These are phyloP conservation scores for Hesperia comma DNA, from an alignment of 2,888 invertebrate genomes.

Conservation along the genomic window DNA sequence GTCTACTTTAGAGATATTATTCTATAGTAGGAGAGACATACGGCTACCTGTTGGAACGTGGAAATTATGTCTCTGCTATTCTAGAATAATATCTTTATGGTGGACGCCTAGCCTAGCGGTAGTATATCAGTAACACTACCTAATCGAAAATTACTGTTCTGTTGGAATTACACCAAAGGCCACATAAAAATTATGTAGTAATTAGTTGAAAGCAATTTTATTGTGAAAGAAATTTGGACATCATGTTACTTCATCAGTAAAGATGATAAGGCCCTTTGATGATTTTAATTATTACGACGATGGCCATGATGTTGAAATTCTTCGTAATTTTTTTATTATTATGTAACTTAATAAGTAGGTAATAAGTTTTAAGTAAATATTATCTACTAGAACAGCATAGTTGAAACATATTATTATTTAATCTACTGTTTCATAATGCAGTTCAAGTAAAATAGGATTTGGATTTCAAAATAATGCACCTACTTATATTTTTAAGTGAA, in stretches of 20 bases:
- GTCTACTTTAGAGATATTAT: no score
- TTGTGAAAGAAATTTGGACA: slow-evolving; percentile 19
- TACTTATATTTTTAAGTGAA: background rate
- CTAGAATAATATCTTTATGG: no score
- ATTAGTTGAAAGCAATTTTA: background rate
- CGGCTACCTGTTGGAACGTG: no score
- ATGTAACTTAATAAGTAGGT: background rate
- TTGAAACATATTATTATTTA: no score
- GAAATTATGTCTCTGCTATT: no score
- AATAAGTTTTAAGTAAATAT: background rate
- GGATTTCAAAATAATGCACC: background rate
- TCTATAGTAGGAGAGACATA: no score
- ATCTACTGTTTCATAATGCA: background rate
- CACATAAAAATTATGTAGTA: slow-evolving; percentile 1
- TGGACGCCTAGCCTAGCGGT: no score
- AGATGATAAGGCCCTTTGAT: background rate
- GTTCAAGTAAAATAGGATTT: slow-evolving; percentile 1
- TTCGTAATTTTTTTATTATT: background rate
- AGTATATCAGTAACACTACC: no score
- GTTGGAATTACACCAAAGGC: background rate
- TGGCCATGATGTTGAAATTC: slow-evolving; percentile 17
- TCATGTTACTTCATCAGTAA: background rate
- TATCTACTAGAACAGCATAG: background rate
- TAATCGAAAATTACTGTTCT: background rate
- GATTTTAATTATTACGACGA: no score